These are phyloP conservation scores for Balanococcus diminutus DNA, from an alignment of 2,888 invertebrate species.

Conservation along the genomic window DNA sequence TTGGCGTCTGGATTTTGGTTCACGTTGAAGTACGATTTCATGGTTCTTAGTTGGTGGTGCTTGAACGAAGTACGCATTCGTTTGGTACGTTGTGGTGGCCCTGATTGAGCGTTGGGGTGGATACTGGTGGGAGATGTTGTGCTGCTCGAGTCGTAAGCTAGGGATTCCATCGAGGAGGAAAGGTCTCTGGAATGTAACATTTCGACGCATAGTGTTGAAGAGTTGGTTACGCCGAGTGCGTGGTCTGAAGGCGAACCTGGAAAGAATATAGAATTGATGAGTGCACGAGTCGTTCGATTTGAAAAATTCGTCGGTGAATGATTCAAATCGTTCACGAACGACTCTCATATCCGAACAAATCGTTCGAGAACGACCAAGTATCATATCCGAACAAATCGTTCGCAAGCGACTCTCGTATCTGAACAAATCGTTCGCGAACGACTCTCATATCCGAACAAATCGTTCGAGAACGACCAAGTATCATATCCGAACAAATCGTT, in stretches of 20 bases:
- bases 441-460: neutral
- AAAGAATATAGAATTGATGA: neutral
- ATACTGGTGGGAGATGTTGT: constrained; percentile 58
- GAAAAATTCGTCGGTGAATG: neutral
- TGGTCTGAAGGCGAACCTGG: constrained; percentile 37
- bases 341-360: too few species aligned
- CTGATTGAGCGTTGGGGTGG: constrained; percentile 42
- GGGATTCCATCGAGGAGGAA: constrained; percentile 78
- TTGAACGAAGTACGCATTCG: constrained; percentile 99
- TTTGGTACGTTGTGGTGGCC: constrained; percentile 72
- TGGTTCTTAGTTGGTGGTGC: constrained; percentile 96
- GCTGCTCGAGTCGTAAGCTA: constrained; percentile 68
- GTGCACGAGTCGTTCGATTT: neutral
- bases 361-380: too few species aligned
- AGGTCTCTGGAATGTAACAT: constrained; percentile 76
- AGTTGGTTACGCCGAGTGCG: neutral
- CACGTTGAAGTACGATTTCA: constrained; percentile 98
- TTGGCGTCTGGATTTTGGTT: constrained; percentile 99
- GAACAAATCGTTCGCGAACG: neutral
- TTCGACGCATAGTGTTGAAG: constrained; percentile 65
- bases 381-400: neutral
- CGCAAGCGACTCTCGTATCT: neutral
- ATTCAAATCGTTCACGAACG: too few species aligned
- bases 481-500: neutral
- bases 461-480: neutral